These are phyloP conservation scores for Siniperca knerii DNA, from an alignment of 2,113 vertebrate species.

Conservation along the genomic window DNA sequence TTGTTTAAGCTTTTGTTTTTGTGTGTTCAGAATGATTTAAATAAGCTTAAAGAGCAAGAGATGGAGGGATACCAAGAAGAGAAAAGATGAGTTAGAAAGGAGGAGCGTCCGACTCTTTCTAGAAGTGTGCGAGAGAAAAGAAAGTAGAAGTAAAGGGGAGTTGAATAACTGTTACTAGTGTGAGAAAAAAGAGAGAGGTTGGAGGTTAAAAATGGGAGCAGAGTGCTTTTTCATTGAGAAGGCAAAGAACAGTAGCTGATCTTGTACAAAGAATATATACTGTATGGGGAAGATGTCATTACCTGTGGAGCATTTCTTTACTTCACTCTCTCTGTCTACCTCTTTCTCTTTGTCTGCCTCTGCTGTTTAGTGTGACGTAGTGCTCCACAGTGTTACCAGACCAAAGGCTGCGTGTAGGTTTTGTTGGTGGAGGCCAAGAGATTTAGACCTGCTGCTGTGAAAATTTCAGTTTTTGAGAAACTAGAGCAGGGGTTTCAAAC, in stretches of 20 bases:
- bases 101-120: neutral
- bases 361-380: slow-evolving; percentile 38
- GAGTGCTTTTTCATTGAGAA: slow-evolving; percentile 7
- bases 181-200: neutral
- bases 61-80: slow-evolving; percentile 8
- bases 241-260: neutral
- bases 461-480: neutral
- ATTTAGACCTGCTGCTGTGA: neutral
- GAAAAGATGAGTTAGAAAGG: neutral
- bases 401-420: slow-evolving; percentile 69
- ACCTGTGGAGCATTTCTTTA: slow-evolving; percentile 62
- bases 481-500: slow-evolving; percentile 27
- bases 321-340: slow-evolving; percentile 57
- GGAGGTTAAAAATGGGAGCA: slow-evolving; percentile 1
- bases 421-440: slow-evolving; percentile 15
- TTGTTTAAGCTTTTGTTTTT: neutral
- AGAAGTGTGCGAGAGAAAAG: neutral
- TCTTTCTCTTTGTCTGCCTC: slow-evolving; percentile 53
- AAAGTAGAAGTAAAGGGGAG: neutral
- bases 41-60: neutral
- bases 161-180: slow-evolving; percentile 19
- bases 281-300: slow-evolving; percentile 6
- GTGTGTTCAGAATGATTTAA: neutral
- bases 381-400: slow-evolving; percentile 62
- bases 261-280: slow-evolving; percentile 38